These are phyloP conservation scores for Apis dorsata DNA, from an alignment of 1,140 invertebrate species.

Conservation along the genomic window DNA sequence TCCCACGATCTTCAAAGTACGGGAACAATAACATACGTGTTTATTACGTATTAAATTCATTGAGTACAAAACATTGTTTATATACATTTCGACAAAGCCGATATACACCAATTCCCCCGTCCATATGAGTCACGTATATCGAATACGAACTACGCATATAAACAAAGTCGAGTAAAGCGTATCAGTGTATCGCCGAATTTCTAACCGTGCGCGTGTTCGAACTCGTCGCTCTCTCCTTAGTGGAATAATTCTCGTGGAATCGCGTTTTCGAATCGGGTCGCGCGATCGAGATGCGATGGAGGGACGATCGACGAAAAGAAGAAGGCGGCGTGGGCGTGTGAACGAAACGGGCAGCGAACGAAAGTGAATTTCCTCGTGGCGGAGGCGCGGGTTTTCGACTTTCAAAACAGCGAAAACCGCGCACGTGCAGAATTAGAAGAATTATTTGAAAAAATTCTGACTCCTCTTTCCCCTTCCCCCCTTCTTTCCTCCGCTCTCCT, in stretches of 20 bases:
- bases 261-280: background rate
- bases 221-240: background rate
- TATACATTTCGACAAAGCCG: too few species aligned
- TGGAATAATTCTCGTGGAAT: background rate
- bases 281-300: conserved; percentile 47
- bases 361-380: conserved; percentile 63
- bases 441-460: background rate
- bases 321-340: conserved; percentile 63
- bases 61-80: too few species aligned
- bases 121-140: background rate
- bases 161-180: too few species aligned
- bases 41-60: too few species aligned
- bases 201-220: background rate
- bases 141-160: too few species aligned
- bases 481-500: background rate
- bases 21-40: too few species aligned
- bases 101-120: background rate
- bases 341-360: conserved; percentile 58
- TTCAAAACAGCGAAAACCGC: conserved; percentile 54
- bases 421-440: background rate
- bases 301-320: conserved; percentile 21
- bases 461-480: background rate
- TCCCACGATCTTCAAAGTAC: too few species aligned
- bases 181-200: background rate
- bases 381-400: conserved; percentile 27